Evolutionary conservation across 2,797 vertebrate genomes (phyloP), one percentile per base, ranked within the genome.

Genomic region (Melanotaenia boesemani): DNA sequence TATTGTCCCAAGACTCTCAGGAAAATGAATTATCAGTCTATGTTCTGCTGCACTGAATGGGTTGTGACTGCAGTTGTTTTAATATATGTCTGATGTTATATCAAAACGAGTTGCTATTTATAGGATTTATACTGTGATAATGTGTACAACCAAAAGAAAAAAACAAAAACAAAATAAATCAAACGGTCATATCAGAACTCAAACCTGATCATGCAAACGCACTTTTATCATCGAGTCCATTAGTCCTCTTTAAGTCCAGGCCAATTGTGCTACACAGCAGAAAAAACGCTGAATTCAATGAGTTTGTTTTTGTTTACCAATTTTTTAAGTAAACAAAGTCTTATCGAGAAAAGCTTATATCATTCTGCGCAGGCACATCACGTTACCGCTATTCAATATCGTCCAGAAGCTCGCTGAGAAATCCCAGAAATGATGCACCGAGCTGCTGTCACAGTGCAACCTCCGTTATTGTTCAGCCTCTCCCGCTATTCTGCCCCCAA

Each of bases 341-440:
- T 16, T 9, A 41, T 5, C 15, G 8, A 37, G 10, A 34, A 70
- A 57, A 54, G 6, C 32, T 67, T 76, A 83, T 62, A 86, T 82
- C 48, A 56, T 64, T 63, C 52, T 44, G 68, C 32, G 74, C 64
- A 28, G 62, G 57, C 62, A 71, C 67, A 81, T 81, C 80, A 79
- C 77, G 58, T 84, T 88, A 88, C 90, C 78, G 80, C 63, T 71
- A 63, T 74, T 75, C 54, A 80, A 24, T 83, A 1, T 58, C 28
- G 74, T 83, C 86, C 83, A 22, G 11, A 22, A 67, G 72, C 76
- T 13, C 70, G 68, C 80, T 41, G 67, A 77, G 77, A 78, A 84
- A 77, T 89, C 85, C 85, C 74, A 55, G 59, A 63, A 80, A 82
- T 62, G 84, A 93, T 89, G 91, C 87, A 83, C 90, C 81, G 75